These are phyloP conservation scores for Phoxinus dragarum DNA, from an alignment of 2,797 vertebrate species.

Conservation along the genomic window DNA sequence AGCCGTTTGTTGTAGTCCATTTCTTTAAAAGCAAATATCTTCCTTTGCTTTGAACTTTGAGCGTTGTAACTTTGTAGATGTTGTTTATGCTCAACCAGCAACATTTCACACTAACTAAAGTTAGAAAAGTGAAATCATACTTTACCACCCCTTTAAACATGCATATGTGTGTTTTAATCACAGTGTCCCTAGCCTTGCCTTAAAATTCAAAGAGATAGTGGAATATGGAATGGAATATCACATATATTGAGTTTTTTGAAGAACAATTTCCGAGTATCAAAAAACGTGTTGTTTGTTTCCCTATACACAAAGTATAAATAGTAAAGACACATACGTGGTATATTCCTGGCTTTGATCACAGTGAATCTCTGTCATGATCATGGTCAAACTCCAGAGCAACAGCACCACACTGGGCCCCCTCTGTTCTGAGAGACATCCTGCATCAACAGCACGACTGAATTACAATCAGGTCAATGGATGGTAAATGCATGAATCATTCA, in stretches of 20 bases:
- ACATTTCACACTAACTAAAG: no score
- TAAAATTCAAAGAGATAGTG: background rate
- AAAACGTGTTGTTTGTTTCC: background rate
- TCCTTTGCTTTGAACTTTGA: no score
- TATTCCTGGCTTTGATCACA: slow-evolving; percentile 65
- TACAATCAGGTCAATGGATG: slow-evolving; percentile 42
- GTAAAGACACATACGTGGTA: slow-evolving; percentile 72
- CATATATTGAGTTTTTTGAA: background rate
- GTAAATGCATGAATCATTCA: background rate
- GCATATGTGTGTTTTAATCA: background rate
- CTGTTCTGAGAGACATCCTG: slow-evolving; percentile 76
- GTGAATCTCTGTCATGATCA: slow-evolving; percentile 69
- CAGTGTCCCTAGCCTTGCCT: background rate
- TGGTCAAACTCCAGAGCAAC: slow-evolving; percentile 75
- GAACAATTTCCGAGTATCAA: background rate
- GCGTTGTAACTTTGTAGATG: no score
- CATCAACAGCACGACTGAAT: background rate
- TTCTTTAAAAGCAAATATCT: no score
- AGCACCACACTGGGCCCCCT: slow-evolving; percentile 71
- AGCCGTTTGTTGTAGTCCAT: no score
- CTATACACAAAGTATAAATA: slow-evolving; percentile 19
- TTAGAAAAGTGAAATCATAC: no score
- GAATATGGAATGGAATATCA: background rate
- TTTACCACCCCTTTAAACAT: no score
- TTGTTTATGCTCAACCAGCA: no score